These are phyloP conservation scores for Drosophila truncata DNA, from an alignment of 1,140 invertebrate species.

Conservation along the genomic window DNA sequence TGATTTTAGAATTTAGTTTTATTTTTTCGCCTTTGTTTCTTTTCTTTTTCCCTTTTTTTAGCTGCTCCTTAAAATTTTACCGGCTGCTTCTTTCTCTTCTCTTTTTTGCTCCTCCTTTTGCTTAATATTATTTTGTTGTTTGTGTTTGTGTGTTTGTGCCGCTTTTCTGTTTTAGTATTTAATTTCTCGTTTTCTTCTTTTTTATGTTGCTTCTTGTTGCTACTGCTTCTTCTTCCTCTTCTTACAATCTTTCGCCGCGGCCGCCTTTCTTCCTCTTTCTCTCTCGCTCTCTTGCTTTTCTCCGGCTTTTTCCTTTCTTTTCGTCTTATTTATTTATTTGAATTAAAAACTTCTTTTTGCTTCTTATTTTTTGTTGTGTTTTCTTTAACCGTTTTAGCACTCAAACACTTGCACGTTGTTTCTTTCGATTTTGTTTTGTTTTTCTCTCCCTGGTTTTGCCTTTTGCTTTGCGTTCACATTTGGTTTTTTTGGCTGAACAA, in stretches of 20 bases:
- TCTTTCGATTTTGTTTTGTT: slow-evolving; percentile 43
- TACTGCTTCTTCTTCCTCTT: neutral
- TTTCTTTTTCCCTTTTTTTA: neutral
- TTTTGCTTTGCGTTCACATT: slow-evolving; percentile 42
- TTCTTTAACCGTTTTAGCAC: slow-evolving; percentile 19
- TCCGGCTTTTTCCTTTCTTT: neutral
- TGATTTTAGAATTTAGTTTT: neutral
- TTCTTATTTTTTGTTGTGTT: neutral
- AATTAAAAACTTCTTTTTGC: slow-evolving; percentile 18
- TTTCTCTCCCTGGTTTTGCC: slow-evolving; percentile 31
- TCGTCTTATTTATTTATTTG: slow-evolving; percentile 14
- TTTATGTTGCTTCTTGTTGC: neutral
- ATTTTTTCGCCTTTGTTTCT: neutral
- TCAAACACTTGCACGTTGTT: slow-evolving; percentile 13
- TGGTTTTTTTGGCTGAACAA: slow-evolving; percentile 36
- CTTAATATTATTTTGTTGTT: slow-evolving; percentile 15
- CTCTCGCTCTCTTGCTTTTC: neutral
- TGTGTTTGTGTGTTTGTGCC: slow-evolving; percentile 18
- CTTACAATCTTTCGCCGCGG: too few relatives aligned
- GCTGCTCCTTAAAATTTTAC: slow-evolving; percentile 6
- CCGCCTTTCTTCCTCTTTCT: neutral
- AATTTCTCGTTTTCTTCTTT: neutral
- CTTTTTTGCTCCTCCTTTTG: neutral
- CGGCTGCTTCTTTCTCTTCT: neutral
- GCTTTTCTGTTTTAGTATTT: slow-evolving; percentile 13